Conservation (phyloP, 2,888 invertebrate species). For the Lasioglossum malachurum region DNA sequence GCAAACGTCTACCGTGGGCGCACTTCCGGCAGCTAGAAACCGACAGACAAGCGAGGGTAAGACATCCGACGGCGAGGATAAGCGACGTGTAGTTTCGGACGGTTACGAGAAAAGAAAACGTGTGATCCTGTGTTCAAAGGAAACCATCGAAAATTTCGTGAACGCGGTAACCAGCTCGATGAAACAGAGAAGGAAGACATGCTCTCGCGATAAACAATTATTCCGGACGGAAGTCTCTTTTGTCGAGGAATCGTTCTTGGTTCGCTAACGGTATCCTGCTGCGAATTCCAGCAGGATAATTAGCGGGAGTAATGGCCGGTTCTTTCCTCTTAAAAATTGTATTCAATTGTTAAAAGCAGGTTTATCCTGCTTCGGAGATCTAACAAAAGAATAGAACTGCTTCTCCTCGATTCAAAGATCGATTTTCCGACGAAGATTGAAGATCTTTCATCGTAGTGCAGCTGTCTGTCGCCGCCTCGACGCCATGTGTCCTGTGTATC, state of each 20-base stretch:
- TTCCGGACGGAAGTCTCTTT: slow-evolving; percentile 35
- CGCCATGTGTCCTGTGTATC: slow-evolving; percentile 30
- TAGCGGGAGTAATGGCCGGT: neutral
- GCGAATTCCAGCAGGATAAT: neutral
- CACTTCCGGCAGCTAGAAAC: slow-evolving; percentile 28
- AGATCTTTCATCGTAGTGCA: slow-evolving; percentile 18
- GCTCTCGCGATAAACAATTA: slow-evolving; percentile 43
- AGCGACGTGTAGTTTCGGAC: slow-evolving; percentile 61
- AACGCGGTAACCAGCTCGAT: slow-evolving; percentile 51
- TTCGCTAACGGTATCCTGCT: neutral
- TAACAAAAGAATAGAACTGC: neutral
- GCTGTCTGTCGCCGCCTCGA: slow-evolving; percentile 8
- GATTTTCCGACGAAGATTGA: neutral
- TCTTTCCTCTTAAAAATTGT: neutral
- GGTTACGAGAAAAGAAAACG: slow-evolving; percentile 67
- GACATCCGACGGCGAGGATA: slow-evolving; percentile 40
- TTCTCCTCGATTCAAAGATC: neutral
- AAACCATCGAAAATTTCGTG: slow-evolving; percentile 72
- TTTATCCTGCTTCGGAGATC: neutral
- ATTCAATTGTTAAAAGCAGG: neutral
- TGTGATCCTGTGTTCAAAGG: slow-evolving; percentile 83
- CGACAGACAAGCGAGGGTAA: slow-evolving; percentile 44
- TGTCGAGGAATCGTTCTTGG: slow-evolving; percentile 22
- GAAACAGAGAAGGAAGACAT: slow-evolving; percentile 50
- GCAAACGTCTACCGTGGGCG: slow-evolving; percentile 47